Evolutionary conservation across 2,113 vertebrate species (phyloP), one percentile per base, ranked within the genome.

Genomic region (Pycnonotus jocosus): DNA sequence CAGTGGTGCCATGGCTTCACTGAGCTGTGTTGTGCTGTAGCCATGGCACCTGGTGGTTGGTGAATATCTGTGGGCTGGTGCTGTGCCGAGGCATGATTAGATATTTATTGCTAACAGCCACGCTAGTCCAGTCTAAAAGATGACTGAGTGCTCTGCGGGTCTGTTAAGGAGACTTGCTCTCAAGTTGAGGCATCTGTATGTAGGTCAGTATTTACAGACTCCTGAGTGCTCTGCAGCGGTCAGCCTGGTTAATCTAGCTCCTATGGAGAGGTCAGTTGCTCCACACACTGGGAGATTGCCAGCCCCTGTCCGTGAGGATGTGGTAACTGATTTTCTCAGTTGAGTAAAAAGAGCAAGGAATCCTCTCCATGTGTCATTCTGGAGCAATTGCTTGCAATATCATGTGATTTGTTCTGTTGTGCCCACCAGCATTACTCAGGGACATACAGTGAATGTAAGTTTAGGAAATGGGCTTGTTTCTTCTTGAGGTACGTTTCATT

Each of bases 381-480:
- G 70, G 48, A 80, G 78, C n/a, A 93, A 33, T 65, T 87, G 57
- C 45, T 82, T 72, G 37, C 27, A 68, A 3, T 58, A 48, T 51
- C 44, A 12, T 4, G 2, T 69, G 54, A 51, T 72, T 81, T 87
- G 37, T 85, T 92, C 50, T 61, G 23, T 80, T 45, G 20, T 81
- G 50, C 30, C 20, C 15, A 16, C n/a, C 53, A 65, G 74, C 73
- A 69, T 61, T 62, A 44, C 35, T 65, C 22, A 28, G 58, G 40
- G 62, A 30, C 45, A 35, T 69, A 44, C 3, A 37, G 20, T 19
- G 40, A 72, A 77, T 53, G 11, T n/a, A 70, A 73, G 45, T 76
- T 82, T 83, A 77, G 62, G 58, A 69, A 78, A 70, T 38, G 73
- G 47, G n/a, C 14, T 90, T 85, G 48, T 76, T 91, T 94, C 51